phyloP scores from a whole-genome alignment of 2,888 invertebrate genomes.

The Heliconius cydno region DNA sequence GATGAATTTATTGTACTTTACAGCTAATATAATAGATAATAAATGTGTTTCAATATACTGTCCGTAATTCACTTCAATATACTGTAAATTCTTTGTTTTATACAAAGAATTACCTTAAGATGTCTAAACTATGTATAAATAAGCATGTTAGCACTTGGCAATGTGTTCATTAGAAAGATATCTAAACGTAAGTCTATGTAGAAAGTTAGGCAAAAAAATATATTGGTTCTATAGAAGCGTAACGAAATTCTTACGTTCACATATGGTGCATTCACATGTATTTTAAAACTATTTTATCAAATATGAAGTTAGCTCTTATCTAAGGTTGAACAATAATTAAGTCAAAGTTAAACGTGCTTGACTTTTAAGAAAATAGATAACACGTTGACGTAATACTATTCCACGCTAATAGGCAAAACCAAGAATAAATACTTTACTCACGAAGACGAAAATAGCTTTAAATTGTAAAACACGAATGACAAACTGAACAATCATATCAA shows the following conservation, averaged over 20 bases:
- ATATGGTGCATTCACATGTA: neutral
- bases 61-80: neutral
- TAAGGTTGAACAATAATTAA: conserved; percentile 15
- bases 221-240: neutral
- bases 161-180: neutral
- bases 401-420: neutral
- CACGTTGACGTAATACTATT: conserved; percentile 10
- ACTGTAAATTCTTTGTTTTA: no score
- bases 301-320: conserved; percentile 23
- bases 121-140: no score
- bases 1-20: neutral
- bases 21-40: neutral
- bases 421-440: conserved; percentile 34
- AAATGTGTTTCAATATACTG: neutral
- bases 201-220: no score
- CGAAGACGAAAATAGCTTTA: conserved; percentile 40
- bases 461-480: conserved; percentile 27
- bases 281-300: neutral
- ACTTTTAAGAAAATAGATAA: conserved; percentile 8
- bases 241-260: neutral
- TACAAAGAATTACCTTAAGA: neutral
- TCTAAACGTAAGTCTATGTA: neutral
- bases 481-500: conserved; percentile 23
- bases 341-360: conserved; percentile 3
- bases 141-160: neutral